Percentiles rank a stretch among this genome's conserved stretches.
Evolutionary conservation across 2,888 invertebrate genomes (phyloP).

Genomic region (Ypsolopha sequella): DNA sequence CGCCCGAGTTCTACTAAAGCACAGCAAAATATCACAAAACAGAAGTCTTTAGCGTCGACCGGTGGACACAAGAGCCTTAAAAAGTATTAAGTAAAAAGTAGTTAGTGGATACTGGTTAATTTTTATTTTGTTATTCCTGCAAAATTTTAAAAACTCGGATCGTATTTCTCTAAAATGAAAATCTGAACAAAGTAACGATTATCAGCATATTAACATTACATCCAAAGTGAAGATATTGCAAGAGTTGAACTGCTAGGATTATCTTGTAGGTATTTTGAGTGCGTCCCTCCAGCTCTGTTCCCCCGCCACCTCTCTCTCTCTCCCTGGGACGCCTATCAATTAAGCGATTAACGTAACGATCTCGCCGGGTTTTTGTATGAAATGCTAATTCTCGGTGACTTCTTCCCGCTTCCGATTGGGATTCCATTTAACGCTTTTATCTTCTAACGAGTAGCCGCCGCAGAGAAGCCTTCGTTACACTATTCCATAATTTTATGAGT

Average conservation of each 20-base stretch:
- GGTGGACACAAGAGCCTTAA: too few relatives aligned
- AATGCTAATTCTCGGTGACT: constrained; percentile 19
- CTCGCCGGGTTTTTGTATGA: constrained; percentile 17
- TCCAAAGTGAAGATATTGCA: neutral
- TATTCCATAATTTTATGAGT: too few relatives aligned
- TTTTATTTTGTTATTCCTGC: too few relatives aligned
- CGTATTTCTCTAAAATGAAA: too few relatives aligned
- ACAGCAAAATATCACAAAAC: too few relatives aligned
- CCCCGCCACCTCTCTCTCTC: neutral
- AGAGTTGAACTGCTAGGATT: neutral
- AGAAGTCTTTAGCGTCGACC: too few relatives aligned
- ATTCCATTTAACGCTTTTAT: constrained; percentile 20
- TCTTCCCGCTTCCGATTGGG: constrained; percentile 13
- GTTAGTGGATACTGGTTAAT: too few relatives aligned
- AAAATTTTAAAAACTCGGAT: too few relatives aligned
- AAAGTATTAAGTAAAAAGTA: too few relatives aligned
- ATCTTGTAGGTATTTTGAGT: neutral
- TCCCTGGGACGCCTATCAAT: constrained; percentile 15
- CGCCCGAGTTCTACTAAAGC: too few relatives aligned
- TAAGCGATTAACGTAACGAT: constrained; percentile 22
- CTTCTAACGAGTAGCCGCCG: neutral
- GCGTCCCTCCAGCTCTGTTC: neutral
- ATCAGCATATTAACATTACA: neutral
- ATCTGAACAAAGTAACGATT: too few relatives aligned
- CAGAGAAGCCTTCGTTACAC: too few relatives aligned